Base-by-base conservation (phyloP, 92 coral and sea anemone genomes). In the Actinernus sp. region DNA sequence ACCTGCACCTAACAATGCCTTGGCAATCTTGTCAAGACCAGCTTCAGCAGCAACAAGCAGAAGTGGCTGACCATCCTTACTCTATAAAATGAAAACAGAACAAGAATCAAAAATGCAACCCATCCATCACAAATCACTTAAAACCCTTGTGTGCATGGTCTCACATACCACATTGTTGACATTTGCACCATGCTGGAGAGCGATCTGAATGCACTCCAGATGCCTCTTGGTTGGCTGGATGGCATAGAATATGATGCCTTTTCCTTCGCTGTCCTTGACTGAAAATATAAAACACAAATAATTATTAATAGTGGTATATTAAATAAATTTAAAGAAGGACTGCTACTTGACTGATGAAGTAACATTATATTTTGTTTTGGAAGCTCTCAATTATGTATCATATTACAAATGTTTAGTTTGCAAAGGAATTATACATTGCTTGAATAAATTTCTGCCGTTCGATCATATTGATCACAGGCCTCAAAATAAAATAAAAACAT, bases 141-240 rank as follows among this genome's bases (percentile, higher is more conserved):
- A 7, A 36, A 36, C 14, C 41, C 7, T 36, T n/a, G n/a, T n/a
- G n/a, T n/a, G n/a, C n/a, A n/a, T n/a, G n/a, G n/a, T 36, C 41
- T 36, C 41, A 36, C 41, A 36, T 75, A 93, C 98, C 88, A 83
- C 86, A 58, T 90, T 82, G 55, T 87, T 94, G 29, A 94, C 95
- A 54, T 81, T 81, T 13, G 98, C 98, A 5, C 97, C 98, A 80
- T 94, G 88, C 34, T 58, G 77, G 31, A 94, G 80, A 25, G 90
- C 85, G 55, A 94, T 71, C 58, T 78, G 86, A n/a, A 94, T 61
- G 43, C 97, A 92, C 22, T 80, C 91, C 27, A 78, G 64, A 59
- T 94, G 98, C 39, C 98, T 81, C 44, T 87, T 88, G 12, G 98
- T 94, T 50, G 98, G 91, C 58, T 86, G 89, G 39, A 94, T 68